Percentiles rank a stretch among this genome's conserved stretches.
These are phyloP conservation scores for Apis mellifera DNA, from an alignment of 1,140 invertebrate genomes.

Conservation along the genomic window DNA sequence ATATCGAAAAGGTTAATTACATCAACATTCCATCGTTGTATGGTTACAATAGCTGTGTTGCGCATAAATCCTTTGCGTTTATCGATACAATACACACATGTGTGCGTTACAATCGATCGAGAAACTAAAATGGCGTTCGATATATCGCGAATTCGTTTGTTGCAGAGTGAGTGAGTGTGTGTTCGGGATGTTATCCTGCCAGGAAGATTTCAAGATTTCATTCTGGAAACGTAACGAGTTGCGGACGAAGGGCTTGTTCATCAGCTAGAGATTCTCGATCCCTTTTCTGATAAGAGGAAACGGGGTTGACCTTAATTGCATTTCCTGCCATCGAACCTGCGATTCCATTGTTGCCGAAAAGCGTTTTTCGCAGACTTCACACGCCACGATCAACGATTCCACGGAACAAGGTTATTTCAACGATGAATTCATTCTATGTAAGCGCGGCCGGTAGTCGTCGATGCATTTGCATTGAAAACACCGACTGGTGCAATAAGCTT, in stretches of 20 bases:
- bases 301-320: constrained; percentile 33
- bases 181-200: background rate
- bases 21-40: too few species aligned
- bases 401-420: background rate
- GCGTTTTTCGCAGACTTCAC: background rate
- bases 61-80: too few species aligned
- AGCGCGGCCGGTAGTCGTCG: background rate
- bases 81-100: too few species aligned
- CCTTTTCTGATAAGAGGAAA: constrained; percentile 36
- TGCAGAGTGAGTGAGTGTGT: background rate
- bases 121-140: background rate
- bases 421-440: background rate
- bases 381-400: background rate
- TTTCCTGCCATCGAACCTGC: constrained; percentile 6
- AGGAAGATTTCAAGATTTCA: constrained; percentile 28
- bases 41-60: too few species aligned
- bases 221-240: constrained; percentile 42
- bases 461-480: constrained; percentile 4
- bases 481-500: background rate
- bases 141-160: background rate
- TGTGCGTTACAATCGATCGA: background rate
- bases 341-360: constrained; percentile 43
- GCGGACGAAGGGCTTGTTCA: constrained; percentile 10
- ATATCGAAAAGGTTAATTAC: too few species aligned
- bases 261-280: background rate